Conservation (phyloP, 2,113 vertebrate genomes). For the Siniperca knerii region DNA sequence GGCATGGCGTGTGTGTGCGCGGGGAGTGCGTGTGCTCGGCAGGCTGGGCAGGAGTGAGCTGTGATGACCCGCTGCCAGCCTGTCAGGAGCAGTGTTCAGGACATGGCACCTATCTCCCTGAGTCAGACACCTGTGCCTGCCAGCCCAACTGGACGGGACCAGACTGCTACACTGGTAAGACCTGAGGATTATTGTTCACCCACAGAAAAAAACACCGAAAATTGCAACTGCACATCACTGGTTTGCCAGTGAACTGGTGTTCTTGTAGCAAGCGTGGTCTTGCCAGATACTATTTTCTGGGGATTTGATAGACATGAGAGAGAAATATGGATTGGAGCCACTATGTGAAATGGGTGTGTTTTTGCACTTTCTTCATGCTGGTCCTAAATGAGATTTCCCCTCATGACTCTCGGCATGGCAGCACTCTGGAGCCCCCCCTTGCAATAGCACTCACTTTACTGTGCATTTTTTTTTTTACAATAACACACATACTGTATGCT, state of each 20-base stretch:
- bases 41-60: conserved; percentile 93
- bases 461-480: background rate
- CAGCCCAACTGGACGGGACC: conserved; percentile 95
- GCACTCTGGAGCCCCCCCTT: conserved; percentile 6
- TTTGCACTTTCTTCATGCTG: conserved; percentile 61
- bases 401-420: conserved; percentile 59
- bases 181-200: conserved; percentile 48
- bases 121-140: conserved; percentile 91
- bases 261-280: conserved; percentile 35
- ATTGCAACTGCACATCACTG: conserved; percentile 38
- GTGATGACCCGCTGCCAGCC: conserved; percentile 89
- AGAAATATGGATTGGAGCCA: conserved; percentile 53
- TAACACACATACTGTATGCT: conserved; percentile 27
- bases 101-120: conserved; percentile 91
- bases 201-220: conserved; percentile 7
- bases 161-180: conserved; percentile 93
- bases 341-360: conserved; percentile 44
- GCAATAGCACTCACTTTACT: conserved; percentile 7
- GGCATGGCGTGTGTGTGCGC: conserved; percentile 93
- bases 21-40: conserved; percentile 94
- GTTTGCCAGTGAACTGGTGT: conserved; percentile 42
- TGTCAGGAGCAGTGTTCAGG: conserved; percentile 97
- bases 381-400: conserved; percentile 73
- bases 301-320: conserved; percentile 65
- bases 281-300: conserved; percentile 67